These are phyloP conservation scores for Cinclus mexicanus DNA, from an alignment of 2,113 vertebrate species.

Conservation along the genomic window DNA sequence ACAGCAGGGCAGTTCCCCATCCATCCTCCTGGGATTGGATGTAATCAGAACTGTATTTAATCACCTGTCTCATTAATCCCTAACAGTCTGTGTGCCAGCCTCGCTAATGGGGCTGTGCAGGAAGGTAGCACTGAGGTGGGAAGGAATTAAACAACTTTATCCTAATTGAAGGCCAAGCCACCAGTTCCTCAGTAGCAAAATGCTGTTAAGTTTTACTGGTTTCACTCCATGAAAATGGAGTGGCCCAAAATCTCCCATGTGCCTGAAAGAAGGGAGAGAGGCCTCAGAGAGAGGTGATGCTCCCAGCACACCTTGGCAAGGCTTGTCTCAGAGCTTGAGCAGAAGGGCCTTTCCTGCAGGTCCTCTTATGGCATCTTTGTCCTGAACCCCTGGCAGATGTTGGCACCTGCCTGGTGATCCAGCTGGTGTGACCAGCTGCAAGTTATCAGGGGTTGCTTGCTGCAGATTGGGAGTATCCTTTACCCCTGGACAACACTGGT, in stretches of 20 bases:
- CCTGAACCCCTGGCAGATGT: neutral
- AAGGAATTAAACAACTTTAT: neutral
- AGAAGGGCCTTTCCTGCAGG: neutral
- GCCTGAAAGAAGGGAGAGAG: neutral
- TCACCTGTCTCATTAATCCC: conserved; percentile 26
- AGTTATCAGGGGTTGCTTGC: neutral
- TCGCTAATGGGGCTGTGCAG: accelerated
- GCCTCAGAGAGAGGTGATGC: accelerated
- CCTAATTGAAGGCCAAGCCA: neutral
- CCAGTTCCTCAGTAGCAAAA: neutral
- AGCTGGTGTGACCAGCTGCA: neutral
- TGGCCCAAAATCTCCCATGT: neutral
- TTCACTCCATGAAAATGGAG: neutral
- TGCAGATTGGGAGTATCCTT: neutral
- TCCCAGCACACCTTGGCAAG: neutral
- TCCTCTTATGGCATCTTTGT: neutral
- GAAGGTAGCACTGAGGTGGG: neutral
- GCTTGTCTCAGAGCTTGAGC: neutral
- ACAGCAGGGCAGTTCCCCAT: neutral
- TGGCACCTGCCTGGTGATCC: neutral
- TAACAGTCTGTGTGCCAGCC: neutral
- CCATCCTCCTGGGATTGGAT: neutral
- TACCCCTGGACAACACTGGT: neutral
- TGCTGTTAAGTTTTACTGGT: neutral
- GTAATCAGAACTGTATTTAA: conserved; percentile 12